These are phyloP conservation scores for Aphelenchoides avenae DNA, from an alignment of 1,140 invertebrate species.

Conservation along the genomic window DNA sequence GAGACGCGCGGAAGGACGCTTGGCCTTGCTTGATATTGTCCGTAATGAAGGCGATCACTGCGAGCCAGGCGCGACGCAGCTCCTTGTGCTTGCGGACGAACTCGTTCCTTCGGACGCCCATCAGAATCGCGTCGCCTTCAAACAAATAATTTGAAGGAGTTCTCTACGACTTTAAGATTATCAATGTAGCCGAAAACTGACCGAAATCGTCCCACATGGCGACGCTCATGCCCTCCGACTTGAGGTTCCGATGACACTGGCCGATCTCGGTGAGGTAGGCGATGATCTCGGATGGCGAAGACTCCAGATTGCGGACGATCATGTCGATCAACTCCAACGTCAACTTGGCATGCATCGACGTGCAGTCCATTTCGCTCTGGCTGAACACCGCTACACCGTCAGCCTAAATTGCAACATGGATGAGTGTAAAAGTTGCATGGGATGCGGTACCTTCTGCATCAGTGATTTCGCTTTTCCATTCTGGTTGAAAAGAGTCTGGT, in stretches of 20 bases:
- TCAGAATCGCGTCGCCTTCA: conserved; percentile 40
- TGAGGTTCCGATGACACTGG: conserved; percentile 29
- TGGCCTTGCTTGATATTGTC: conserved; percentile 42
- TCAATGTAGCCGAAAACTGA: too few species aligned
- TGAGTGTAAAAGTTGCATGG: background rate
- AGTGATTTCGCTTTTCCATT: conserved; percentile 46
- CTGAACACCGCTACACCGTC: conserved; percentile 48
- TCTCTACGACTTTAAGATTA: too few species aligned
- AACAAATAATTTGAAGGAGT: too few species aligned
- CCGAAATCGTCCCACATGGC: conserved; percentile 48
- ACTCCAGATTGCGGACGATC: conserved; percentile 41
- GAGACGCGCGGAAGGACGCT: conserved; percentile 27
- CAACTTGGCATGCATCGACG: conserved; percentile 39
- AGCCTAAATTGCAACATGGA: conserved; percentile 21
- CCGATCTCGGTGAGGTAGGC: conserved; percentile 42
- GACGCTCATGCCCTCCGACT: conserved; percentile 33
- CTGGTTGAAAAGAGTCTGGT: conserved; percentile 16
- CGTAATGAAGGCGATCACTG: conserved; percentile 48
- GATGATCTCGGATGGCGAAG: conserved; percentile 27
- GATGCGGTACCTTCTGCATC: conserved; percentile 33
- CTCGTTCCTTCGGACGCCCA: conserved; percentile 36
- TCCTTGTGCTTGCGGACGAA: conserved; percentile 49
- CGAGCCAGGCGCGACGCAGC: conserved; percentile 47
- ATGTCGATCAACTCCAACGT: conserved; percentile 45
- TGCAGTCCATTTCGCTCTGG: conserved; percentile 43